Evolutionary conservation across 2,113 vertebrate species (phyloP).

Genomic region (Rhinopomastus cyanomelas): DNA sequence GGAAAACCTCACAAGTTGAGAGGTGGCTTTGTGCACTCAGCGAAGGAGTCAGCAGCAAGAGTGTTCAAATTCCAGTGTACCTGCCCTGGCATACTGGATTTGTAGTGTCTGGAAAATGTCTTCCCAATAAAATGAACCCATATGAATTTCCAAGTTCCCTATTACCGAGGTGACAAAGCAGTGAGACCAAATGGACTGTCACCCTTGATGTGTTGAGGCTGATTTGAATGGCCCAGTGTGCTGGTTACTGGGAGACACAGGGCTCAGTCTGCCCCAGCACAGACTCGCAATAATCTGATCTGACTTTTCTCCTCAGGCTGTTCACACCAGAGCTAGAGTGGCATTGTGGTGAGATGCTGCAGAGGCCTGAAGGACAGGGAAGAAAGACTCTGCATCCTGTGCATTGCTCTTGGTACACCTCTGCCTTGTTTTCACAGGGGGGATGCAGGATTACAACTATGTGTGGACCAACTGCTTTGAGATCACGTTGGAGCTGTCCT

Average conservation of each 20-base stretch:
- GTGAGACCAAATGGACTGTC: neutral
- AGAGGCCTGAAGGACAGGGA: neutral
- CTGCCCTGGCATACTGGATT: neutral
- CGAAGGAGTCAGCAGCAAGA: neutral
- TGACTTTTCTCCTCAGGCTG: neutral
- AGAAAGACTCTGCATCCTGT: rapidly evolving
- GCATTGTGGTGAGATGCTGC: rapidly evolving
- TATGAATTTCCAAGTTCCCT: neutral
- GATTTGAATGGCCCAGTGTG: neutral
- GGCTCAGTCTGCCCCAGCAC: neutral
- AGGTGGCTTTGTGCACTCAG: neutral
- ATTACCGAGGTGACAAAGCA: neutral
- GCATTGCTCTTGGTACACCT: neutral
- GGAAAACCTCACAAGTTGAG: neutral
- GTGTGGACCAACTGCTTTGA: constrained; percentile 93
- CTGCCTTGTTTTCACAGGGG: constrained; percentile 77
- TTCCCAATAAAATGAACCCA: neutral
- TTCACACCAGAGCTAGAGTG: neutral
- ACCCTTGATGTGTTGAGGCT: neutral
- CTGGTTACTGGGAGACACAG: neutral
- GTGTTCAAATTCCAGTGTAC: neutral
- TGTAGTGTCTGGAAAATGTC: neutral
- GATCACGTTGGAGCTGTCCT: constrained; percentile 94
- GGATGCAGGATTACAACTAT: constrained; percentile 99
- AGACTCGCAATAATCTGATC: neutral